Conservation (phyloP, 2,888 invertebrate species). For the Hemicrepidius hirtus region DNA sequence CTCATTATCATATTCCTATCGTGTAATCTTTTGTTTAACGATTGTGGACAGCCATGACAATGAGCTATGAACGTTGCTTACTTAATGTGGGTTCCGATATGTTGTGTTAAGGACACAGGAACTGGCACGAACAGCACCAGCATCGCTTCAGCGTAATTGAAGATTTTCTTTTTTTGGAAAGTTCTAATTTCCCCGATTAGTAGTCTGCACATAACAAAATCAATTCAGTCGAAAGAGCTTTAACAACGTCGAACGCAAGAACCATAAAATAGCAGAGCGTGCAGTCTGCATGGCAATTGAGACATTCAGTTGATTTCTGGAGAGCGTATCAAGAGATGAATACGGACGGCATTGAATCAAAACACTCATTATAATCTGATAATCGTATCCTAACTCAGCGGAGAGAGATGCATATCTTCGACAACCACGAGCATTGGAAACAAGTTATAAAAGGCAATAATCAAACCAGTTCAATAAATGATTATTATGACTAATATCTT, state of each 20-base stretch:
- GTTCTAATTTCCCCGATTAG: slow-evolving; percentile 3
- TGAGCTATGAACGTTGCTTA: slow-evolving; percentile 54
- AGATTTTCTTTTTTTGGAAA: too few relatives aligned
- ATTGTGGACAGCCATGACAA: slow-evolving; percentile 59
- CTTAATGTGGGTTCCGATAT: slow-evolving; percentile 48
- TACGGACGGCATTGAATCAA: slow-evolving; percentile 66
- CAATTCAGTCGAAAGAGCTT: background rate
- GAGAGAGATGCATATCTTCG: slow-evolving; percentile 63
- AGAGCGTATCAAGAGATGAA: slow-evolving; percentile 59
- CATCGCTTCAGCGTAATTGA: background rate
- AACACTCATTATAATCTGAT: slow-evolving; percentile 67
- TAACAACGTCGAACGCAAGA: slow-evolving; percentile 7
- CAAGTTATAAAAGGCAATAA: slow-evolving; percentile 66
- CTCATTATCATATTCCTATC: slow-evolving; percentile 60
- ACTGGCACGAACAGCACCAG: slow-evolving; percentile 56
- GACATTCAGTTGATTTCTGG: slow-evolving; percentile 65
- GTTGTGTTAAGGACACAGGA: slow-evolving; percentile 60
- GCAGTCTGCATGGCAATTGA: slow-evolving; percentile 60
- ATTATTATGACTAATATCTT: slow-evolving; percentile 58
- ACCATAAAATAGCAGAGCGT: slow-evolving; percentile 40
- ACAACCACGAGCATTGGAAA: slow-evolving; percentile 63
- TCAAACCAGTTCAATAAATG: slow-evolving; percentile 62
- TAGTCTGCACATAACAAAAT: slow-evolving; percentile 14
- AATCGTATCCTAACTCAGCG: slow-evolving; percentile 54
- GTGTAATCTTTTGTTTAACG: slow-evolving; percentile 63